These are phyloP conservation scores for Rhodophaea formosa DNA, from an alignment of 2,888 invertebrate species.

Conservation along the genomic window DNA sequence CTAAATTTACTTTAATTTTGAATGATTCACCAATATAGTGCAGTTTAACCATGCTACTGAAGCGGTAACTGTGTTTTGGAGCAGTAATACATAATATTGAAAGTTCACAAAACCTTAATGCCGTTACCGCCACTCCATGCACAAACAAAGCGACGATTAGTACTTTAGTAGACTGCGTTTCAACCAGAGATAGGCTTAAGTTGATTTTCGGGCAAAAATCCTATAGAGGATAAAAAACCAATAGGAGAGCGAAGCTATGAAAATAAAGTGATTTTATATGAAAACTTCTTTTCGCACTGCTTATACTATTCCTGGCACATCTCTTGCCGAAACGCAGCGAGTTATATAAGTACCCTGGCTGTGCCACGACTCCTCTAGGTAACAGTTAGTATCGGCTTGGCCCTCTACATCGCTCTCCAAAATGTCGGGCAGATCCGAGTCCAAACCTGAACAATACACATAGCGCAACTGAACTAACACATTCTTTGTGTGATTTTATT, in stretches of 20 bases:
- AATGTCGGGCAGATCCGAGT: slow-evolving; percentile 71
- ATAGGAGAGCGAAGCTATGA: too few relatives aligned
- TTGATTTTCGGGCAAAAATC: too few relatives aligned
- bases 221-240: too few relatives aligned
- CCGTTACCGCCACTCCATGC: slow-evolving; percentile 58
- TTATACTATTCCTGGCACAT: too few relatives aligned
- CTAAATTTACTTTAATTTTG: slow-evolving; percentile 23
- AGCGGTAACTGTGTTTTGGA: neutral
- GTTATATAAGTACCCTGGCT: slow-evolving; percentile 63
- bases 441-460: slow-evolving; percentile 73
- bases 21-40: neutral
- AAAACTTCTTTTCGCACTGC: too few relatives aligned
- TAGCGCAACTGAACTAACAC: slow-evolving; percentile 35
- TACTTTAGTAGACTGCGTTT: slow-evolving; percentile 10
- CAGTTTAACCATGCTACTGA: slow-evolving; percentile 10
- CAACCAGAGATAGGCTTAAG: too few relatives aligned
- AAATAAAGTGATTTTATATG: too few relatives aligned
- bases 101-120: neutral
- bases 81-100: neutral
- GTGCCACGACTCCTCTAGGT: slow-evolving; percentile 80
- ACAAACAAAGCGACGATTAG: slow-evolving; percentile 43
- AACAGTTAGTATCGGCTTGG: slow-evolving; percentile 77
- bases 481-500: slow-evolving; percentile 12
- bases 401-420: slow-evolving; percentile 75
- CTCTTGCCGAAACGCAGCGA: slow-evolving; percentile 5